Conservation (phyloP, 2,797 vertebrate genomes). For the Pristis pectinata region DNA sequence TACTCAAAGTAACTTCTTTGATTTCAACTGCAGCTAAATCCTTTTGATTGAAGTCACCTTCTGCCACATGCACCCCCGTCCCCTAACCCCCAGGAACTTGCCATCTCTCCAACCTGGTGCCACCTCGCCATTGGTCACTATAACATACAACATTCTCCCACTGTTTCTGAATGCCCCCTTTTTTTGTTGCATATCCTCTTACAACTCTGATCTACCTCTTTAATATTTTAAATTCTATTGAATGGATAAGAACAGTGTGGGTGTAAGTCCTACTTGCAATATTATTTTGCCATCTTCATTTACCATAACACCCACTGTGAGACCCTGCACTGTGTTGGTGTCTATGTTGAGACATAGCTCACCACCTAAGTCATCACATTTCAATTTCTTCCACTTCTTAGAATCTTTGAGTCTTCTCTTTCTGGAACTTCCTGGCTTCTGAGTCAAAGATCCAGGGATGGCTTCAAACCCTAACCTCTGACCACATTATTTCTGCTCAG, state of each 20-base stretch:
- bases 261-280: neutral
- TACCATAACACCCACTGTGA: neutral
- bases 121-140: no score
- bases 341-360: neutral
- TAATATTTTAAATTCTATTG: neutral
- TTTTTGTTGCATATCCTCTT: no score
- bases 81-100: no score
- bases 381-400: neutral
- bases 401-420: neutral
- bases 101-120: no score
- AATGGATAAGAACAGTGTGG: neutral
- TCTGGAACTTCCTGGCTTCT: slow-evolving; percentile 13
- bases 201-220: neutral
- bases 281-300: neutral
- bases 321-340: neutral
- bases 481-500: slow-evolving; percentile 5
- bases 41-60: neutral
- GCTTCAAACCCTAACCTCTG: neutral
- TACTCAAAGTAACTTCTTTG: neutral
- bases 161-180: no score
- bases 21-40: neutral
- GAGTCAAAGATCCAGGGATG: slow-evolving; percentile 20
- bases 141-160: no score
- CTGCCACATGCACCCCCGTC: no score
- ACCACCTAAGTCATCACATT: neutral